These are phyloP conservation scores for Euborellia annulipes DNA, from an alignment of 1,140 invertebrate genomes.

Conservation along the genomic window DNA sequence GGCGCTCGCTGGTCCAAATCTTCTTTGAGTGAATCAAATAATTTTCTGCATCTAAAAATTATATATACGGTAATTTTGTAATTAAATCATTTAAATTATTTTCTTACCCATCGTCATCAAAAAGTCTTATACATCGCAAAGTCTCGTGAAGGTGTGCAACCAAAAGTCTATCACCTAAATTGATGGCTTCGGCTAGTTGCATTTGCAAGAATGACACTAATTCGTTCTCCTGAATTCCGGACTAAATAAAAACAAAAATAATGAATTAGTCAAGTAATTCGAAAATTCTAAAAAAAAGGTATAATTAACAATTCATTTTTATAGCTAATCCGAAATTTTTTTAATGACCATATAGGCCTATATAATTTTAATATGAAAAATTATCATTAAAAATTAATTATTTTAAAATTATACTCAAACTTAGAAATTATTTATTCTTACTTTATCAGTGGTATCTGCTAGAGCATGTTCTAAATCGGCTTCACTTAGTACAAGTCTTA, in stretches of 20 bases:
- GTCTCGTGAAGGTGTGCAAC: conserved; percentile 81
- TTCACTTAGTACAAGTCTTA: conserved; percentile 78
- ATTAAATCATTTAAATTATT: conserved; percentile 5
- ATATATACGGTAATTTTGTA: too few species aligned
- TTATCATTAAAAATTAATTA: too few species aligned
- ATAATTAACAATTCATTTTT: too few species aligned
- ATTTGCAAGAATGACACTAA: conserved; percentile 55
- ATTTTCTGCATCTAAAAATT: conserved; percentile 49
- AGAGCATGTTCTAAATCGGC: conserved; percentile 48
- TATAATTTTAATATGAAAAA: too few species aligned
- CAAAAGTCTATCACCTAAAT: conserved; percentile 60
- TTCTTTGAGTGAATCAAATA: conserved; percentile 60
- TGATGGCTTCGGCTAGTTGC: conserved; percentile 76
- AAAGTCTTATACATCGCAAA: conserved; percentile 57
- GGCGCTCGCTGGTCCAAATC: conserved; percentile 64
- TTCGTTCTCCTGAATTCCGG: conserved; percentile 37
- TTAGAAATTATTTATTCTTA: too few species aligned
- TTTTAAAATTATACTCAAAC: too few species aligned
- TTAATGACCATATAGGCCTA: too few species aligned
- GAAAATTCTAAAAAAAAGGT: too few species aligned
- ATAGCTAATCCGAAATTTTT: too few species aligned
- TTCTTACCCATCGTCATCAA: conserved; percentile 48
- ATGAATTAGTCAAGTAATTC: too few species aligned
- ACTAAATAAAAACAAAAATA: not conserved
- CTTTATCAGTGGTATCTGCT: too few species aligned